A percentile compares a stretch with the other conserved stretches of the same genome.
Conservation (phyloP, 2,797 vertebrate species). For the Manis javanica region DNA sequence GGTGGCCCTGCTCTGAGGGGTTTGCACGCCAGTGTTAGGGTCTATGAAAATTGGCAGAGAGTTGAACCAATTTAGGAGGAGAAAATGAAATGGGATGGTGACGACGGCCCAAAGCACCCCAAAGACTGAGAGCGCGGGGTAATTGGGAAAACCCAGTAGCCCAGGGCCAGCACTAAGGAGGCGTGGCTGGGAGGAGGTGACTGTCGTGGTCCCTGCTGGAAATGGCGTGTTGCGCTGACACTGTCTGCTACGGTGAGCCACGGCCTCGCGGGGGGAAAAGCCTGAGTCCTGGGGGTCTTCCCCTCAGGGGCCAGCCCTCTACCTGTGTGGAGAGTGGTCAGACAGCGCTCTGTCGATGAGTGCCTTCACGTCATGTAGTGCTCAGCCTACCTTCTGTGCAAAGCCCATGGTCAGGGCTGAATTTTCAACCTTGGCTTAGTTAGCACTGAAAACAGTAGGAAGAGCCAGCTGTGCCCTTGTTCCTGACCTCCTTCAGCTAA, state of each 20-base stretch:
- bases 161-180: no score
- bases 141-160: no score
- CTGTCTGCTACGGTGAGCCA: rapidly evolving
- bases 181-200: no score
- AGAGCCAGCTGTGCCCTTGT: rapidly evolving
- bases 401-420: neutral
- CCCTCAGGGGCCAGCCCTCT: rapidly evolving
- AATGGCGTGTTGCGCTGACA: rapidly evolving
- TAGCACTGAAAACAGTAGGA: rapidly evolving
- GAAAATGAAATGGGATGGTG: rapidly evolving
- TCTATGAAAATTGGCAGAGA: neutral
- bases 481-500: rapidly evolving
- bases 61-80: rapidly evolving
- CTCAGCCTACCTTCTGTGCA: neutral
- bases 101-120: no score
- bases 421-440: neutral
- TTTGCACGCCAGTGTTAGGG: rapidly evolving
- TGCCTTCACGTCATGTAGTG: rapidly evolving
- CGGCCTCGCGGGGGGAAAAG: neutral
- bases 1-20: rapidly evolving
- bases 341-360: rapidly evolving
- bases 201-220: rapidly evolving
- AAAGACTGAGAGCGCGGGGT: no score
- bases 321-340: rapidly evolving
- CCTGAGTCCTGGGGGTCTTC: rapidly evolving